A percentile compares a stretch with the other conserved stretches of the same genome.
These are phyloP conservation scores for Exaiptasia diaphana DNA, from an alignment of 64 coral and sea anemone genomes.

Conservation along the genomic window DNA sequence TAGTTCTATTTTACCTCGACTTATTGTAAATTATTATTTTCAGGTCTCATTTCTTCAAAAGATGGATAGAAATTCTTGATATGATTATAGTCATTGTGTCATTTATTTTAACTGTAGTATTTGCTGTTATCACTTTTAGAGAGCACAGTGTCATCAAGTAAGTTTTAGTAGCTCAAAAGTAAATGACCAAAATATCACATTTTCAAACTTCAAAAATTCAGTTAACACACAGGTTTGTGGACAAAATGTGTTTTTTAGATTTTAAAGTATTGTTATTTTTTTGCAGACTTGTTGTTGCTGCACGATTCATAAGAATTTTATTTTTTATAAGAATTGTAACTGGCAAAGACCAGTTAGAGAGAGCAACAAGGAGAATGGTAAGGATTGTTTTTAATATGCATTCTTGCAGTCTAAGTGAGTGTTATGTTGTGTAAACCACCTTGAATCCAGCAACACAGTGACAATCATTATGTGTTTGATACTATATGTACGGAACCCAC, in stretches of 20 bases:
- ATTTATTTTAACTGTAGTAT: slow-evolving; percentile 70
- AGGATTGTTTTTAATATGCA: too few relatives aligned
- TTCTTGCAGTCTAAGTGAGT: too few relatives aligned
- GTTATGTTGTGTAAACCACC: not conserved
- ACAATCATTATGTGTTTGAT: not conserved
- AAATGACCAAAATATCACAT: too few relatives aligned
- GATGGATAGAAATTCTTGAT: slow-evolving; percentile 91
- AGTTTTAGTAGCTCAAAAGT: too few relatives aligned
- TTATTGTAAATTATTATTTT: not conserved
- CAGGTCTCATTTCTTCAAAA: slow-evolving; percentile 79
- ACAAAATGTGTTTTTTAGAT: too few relatives aligned
- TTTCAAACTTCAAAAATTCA: too few relatives aligned
- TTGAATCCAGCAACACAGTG: not conserved
- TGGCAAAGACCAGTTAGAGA: slow-evolving; percentile 87
- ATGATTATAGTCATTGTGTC: slow-evolving; percentile 69
- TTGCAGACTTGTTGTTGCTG: slow-evolving; percentile 72
- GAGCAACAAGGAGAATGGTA: slow-evolving; percentile 92
- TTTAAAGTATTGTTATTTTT: not conserved
- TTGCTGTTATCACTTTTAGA: slow-evolving; percentile 54
- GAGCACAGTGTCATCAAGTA: slow-evolving; percentile 87
- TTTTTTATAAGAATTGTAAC: slow-evolving; percentile 91
- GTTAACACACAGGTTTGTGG: too few relatives aligned
- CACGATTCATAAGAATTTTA: slow-evolving; percentile 71
- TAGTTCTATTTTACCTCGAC: not conserved
- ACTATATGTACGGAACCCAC: too few relatives aligned